A percentile compares a stretch with the other conserved stretches of the same genome.
Conservation (phyloP, 1,140 invertebrate genomes). For the Micrasema longulum region DNA sequence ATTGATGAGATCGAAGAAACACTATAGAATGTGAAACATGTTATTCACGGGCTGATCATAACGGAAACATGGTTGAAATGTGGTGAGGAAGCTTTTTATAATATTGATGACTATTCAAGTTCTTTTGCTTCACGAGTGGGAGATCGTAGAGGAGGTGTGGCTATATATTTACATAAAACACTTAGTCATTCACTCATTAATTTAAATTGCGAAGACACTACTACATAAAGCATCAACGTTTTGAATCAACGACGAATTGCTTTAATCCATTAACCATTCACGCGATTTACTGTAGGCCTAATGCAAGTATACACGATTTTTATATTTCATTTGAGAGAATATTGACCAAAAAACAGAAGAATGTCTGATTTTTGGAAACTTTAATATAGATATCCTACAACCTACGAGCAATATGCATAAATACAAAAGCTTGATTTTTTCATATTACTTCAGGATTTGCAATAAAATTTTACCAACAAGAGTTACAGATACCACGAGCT, state of each 20-base stretch:
- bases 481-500: neutral
- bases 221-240: neutral
- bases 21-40: neutral
- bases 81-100: neutral
- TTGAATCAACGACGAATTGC: neutral
- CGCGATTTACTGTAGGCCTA: neutral
- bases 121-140: neutral
- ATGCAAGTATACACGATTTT: neutral
- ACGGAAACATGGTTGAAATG: neutral
- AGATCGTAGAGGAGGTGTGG: neutral
- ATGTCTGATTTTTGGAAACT: neutral
- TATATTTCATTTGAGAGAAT: neutral
- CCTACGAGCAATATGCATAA: neutral
- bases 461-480: neutral
- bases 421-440: neutral
- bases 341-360: neutral
- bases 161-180: neutral
- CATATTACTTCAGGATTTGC: too few species aligned
- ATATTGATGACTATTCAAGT: neutral
- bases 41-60: neutral
- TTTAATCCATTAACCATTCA: neutral
- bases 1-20: slow-evolving; percentile 2
- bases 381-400: neutral
- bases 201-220: neutral
- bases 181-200: neutral